Evolutionary conservation across 37 sponge, comb jelly and placozoan species (phyloP).

Genomic region (Tethya wilhelma): DNA sequence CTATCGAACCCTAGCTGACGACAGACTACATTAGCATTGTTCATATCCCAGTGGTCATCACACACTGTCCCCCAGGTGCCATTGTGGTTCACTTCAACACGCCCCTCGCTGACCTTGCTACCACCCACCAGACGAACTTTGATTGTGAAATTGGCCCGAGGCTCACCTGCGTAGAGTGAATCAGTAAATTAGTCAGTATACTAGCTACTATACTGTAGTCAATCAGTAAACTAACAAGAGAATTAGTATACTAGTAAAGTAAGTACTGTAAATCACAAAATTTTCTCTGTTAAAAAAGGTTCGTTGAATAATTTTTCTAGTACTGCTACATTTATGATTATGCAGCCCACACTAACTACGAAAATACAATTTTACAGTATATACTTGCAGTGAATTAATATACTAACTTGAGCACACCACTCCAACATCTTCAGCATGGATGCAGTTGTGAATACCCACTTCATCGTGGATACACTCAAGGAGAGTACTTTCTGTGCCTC

Average conservation of each 20-base stretch:
- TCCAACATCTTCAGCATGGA: conserved; percentile 57
- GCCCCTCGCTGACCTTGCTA: conserved; percentile 13
- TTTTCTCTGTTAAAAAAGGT: not conserved
- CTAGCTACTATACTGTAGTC: not conserved
- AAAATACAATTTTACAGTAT: not conserved
- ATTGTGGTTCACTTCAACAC: conserved; percentile 46
- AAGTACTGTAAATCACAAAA: not conserved
- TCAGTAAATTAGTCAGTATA: not conserved
- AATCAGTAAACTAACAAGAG: not conserved
- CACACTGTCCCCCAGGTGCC: conserved; percentile 65
- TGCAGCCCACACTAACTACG: not conserved
- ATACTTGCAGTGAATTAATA: no score
- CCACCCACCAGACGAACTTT: conserved; percentile 53
- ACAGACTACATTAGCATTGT: conserved; percentile 53
- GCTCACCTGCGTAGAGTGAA: not conserved
- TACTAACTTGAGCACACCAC: conserved; percentile 55
- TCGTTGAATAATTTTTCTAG: not conserved
- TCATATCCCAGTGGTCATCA: conserved; percentile 56
- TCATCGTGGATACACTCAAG: conserved; percentile 31
- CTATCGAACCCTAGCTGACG: conserved; percentile 62
- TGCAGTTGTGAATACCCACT: conserved; percentile 52
- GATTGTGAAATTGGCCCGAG: not conserved
- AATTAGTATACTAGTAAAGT: not conserved
- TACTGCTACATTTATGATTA: not conserved
- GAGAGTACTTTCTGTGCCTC: conserved; percentile 39